A percentile compares a stretch with the other conserved stretches of the same genome.
Conservation (phyloP, 2,113 vertebrate genomes). For the Fregetta grallaria region DNA sequence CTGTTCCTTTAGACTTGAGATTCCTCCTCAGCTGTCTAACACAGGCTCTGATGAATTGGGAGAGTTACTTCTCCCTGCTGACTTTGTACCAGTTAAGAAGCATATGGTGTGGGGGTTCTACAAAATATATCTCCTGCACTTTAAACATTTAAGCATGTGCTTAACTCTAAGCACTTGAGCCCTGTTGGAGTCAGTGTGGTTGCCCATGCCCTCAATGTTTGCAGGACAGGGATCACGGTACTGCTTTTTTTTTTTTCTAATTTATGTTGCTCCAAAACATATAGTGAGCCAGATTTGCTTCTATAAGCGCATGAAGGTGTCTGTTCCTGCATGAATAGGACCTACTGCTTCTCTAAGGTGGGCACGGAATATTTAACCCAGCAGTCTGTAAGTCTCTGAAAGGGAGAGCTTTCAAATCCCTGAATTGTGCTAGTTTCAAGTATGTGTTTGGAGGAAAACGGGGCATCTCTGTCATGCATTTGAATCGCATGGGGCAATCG, state of each 20-base stretch:
- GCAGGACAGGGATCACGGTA: neutral
- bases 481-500: rapidly evolving
- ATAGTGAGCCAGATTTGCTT: neutral
- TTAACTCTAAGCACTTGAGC: neutral
- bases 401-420: neutral
- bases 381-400: neutral
- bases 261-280: neutral
- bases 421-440: neutral
- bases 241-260: neutral
- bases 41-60: neutral
- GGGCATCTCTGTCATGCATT: neutral
- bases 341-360: neutral
- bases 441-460: neutral
- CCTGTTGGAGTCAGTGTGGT: neutral
- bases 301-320: neutral
- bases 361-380: neutral
- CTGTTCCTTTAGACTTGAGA: neutral
- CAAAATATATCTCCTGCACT: neutral
- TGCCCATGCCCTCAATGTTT: neutral
- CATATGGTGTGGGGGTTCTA: neutral
- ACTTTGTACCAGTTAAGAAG: neutral
- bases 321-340: neutral
- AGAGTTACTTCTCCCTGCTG: neutral
- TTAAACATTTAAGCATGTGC: neutral
- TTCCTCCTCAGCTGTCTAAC: neutral